These are phyloP conservation scores for Chromobotia macracanthus DNA, from an alignment of 2,797 vertebrate species.

Conservation along the genomic window DNA sequence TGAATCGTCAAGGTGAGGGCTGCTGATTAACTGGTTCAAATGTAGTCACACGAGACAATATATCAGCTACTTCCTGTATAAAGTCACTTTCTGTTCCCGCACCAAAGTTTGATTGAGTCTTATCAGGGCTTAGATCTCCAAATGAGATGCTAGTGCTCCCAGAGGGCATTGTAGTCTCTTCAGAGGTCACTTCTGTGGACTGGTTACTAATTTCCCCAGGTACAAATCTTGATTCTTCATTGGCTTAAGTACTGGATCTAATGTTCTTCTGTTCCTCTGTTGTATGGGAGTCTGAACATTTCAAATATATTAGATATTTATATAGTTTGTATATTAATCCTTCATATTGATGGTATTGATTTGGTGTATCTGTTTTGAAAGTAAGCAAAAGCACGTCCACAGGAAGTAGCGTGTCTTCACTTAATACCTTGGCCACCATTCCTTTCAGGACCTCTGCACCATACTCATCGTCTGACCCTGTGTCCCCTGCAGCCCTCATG, in stretches of 20 bases:
- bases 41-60: conserved; percentile 17
- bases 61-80: conserved; percentile 37
- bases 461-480: conserved; percentile 50
- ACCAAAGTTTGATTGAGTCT: not conserved
- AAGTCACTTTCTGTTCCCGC: conserved; percentile 16
- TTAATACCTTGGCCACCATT: conserved; percentile 83
- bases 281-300: conserved; percentile 20
- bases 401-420: conserved; percentile 79
- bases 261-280: not conserved
- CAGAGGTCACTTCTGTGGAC: not conserved
- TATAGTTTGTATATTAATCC: not conserved
- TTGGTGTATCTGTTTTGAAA: conserved; percentile 76
- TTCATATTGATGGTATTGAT: conserved; percentile 24
- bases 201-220: conserved; percentile 35
- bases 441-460: conserved; percentile 78
- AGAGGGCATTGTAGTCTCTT: conserved; percentile 3
- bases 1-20: conserved; percentile 54
- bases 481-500: conserved; percentile 51
- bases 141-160: conserved; percentile 47
- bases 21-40: conserved; percentile 46
- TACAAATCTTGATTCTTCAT: conserved; percentile 25
- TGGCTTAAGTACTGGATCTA: conserved; percentile 14
- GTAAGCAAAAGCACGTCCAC: conserved; percentile 82
- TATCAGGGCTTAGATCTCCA: conserved; percentile 49
- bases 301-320: not conserved